These are phyloP conservation scores for Hippocampus guttulatus DNA, from an alignment of 2,113 vertebrate genomes.

Conservation along the genomic window DNA sequence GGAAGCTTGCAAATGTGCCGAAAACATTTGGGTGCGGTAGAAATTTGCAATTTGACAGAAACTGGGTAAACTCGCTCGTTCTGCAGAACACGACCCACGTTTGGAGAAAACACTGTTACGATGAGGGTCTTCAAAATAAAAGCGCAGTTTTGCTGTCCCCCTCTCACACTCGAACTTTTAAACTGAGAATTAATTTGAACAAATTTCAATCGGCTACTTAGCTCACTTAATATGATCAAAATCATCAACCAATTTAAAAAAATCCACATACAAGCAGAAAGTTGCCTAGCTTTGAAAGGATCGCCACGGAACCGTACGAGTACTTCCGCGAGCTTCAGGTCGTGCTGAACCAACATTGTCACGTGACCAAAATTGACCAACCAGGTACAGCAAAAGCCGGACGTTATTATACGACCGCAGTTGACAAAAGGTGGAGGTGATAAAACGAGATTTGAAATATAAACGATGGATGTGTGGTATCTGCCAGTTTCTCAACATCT, in stretches of 20 bases:
- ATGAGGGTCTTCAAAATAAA: background rate
- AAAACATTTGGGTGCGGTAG: no score
- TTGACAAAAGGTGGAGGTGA: no score
- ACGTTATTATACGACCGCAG: no score
- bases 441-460: no score
- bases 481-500: no score
- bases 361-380: background rate
- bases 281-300: background rate
- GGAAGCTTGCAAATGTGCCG: background rate
- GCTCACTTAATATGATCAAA: background rate
- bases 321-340: background rate
- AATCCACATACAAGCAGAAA: no score
- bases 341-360: no score
- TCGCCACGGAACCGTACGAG: background rate
- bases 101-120: background rate
- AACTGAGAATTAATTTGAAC: background rate
- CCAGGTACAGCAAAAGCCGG: background rate
- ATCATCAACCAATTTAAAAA: no score
- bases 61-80: background rate
- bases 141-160: background rate
- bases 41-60: no score
- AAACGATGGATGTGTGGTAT: no score
- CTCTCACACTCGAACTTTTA: background rate
- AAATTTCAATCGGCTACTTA: fast-evolving
- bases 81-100: background rate